Evolutionary conservation across 2,888 invertebrate genomes (phyloP).

Genomic region (Scaptomyza tumidula): DNA sequence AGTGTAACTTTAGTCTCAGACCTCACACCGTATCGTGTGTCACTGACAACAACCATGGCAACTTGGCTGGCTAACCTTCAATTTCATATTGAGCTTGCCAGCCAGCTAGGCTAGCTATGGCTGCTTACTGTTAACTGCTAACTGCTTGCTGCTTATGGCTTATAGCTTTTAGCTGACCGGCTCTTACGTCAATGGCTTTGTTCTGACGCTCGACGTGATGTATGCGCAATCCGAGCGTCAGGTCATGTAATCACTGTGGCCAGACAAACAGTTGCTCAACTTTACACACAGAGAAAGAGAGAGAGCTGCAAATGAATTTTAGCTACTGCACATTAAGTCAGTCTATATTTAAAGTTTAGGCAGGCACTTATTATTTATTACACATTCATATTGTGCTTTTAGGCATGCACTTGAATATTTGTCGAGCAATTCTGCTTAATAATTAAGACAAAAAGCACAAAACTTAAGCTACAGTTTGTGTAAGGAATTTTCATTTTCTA

Average conservation of each 20-base stretch:
- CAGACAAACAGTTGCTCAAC: neutral
- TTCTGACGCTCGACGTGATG: slow-evolving; percentile 49
- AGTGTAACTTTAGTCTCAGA: neutral
- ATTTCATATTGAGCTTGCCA: slow-evolving; percentile 28
- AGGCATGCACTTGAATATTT: neutral
- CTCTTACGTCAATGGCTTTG: slow-evolving; percentile 50
- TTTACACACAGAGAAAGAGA: neutral
- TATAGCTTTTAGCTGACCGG: slow-evolving; percentile 14
- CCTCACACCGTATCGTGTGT: slow-evolving; percentile 13
- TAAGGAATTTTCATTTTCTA: no score
- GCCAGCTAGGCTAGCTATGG: slow-evolving; percentile 7
- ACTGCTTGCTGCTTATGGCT: slow-evolving; percentile 8
- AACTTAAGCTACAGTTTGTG: no score
- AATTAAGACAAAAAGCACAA: no score
- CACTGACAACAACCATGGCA: slow-evolving; percentile 29
- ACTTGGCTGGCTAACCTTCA: slow-evolving; percentile 42
- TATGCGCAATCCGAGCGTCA: slow-evolving; percentile 31
- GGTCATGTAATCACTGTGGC: slow-evolving; percentile 32
- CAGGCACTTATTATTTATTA: neutral
- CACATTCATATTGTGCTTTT: neutral
- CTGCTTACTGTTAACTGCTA: neutral
- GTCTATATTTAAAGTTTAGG: neutral
- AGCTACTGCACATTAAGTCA: neutral
- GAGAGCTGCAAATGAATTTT: no score
- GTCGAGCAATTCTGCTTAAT: no score